These are phyloP conservation scores for Etheostoma cragini DNA, from an alignment of 2,113 vertebrate genomes.

Conservation along the genomic window DNA sequence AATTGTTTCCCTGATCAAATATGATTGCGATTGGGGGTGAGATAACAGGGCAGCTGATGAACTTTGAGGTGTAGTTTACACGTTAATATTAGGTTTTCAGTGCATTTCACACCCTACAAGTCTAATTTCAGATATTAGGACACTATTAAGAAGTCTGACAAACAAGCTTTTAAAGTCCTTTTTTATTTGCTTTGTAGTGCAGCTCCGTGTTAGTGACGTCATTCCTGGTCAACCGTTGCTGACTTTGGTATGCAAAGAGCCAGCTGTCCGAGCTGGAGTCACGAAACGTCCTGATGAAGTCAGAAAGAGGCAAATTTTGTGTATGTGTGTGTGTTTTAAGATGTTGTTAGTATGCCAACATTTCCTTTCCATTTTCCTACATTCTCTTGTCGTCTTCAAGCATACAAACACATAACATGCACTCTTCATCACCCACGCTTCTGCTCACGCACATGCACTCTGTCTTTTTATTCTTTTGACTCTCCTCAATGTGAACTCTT, in stretches of 20 bases:
- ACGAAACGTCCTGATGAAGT: constrained; percentile 35
- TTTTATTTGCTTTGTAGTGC: constrained; percentile 36
- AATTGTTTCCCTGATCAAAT: not conserved
- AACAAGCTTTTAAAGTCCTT: constrained; percentile 1
- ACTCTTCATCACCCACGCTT: constrained; percentile 5
- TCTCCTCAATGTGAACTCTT: constrained; percentile 48
- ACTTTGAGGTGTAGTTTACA: not conserved
- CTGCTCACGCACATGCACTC: not conserved
- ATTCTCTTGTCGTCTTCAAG: constrained; percentile 29
- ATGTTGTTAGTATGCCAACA: constrained; percentile 37
- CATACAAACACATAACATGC: not conserved
- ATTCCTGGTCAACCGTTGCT: constrained; percentile 41
- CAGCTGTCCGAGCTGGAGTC: constrained; percentile 44
- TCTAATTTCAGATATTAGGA: not conserved
- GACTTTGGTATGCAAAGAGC: constrained; percentile 60
- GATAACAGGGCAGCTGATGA: not conserved
- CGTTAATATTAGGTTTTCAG: not conserved
- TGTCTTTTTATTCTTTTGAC: not conserved
- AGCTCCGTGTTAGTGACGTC: constrained; percentile 41
- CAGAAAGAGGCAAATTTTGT: constrained; percentile 57
- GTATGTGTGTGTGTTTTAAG: constrained; percentile 21
- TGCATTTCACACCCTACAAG: not conserved
- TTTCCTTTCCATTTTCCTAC: constrained; percentile 26
- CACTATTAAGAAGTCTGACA: not conserved
- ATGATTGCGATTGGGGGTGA: not conserved